phyloP scores from a whole-genome alignment of 2,797 vertebrate genomes.

The Simalia tracyae region DNA sequence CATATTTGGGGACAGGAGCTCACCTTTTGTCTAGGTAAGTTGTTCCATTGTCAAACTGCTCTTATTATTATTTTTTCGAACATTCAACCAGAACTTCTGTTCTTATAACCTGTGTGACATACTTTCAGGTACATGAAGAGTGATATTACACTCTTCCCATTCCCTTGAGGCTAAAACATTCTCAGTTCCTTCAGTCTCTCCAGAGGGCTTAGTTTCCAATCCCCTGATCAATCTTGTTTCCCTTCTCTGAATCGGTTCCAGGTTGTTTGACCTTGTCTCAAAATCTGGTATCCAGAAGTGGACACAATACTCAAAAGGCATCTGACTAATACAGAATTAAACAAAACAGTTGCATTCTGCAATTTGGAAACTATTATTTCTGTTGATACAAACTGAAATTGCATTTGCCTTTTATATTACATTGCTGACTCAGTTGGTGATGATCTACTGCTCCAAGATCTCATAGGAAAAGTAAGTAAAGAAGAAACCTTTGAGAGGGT shows the following conservation, averaged over 20 bases:
- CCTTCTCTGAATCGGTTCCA: neutral
- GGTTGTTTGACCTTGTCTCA: neutral
- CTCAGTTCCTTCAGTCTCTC: neutral
- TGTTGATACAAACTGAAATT: neutral
- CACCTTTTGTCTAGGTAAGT: neutral
- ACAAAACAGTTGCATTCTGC: neutral
- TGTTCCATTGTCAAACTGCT: neutral
- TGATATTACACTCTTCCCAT: neutral
- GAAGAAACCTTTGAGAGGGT: neutral
- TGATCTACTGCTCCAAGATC: neutral
- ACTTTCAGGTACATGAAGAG: neutral
- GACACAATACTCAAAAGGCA: neutral
- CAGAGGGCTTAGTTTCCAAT: neutral
- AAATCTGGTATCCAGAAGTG: neutral
- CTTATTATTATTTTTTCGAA: neutral
- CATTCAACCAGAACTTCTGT: neutral
- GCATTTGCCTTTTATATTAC: neutral
- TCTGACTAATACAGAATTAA: neutral
- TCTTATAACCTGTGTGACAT: neutral
- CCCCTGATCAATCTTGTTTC: neutral
- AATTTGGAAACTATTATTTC: neutral
- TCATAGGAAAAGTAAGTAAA: too few relatives aligned
- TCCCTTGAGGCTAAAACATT: neutral
- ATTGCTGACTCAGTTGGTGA: neutral
- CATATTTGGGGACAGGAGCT: neutral